These are phyloP conservation scores for Mormyrus hasselquistii DNA, from an alignment of 2,797 vertebrate species.

Conservation along the genomic window DNA sequence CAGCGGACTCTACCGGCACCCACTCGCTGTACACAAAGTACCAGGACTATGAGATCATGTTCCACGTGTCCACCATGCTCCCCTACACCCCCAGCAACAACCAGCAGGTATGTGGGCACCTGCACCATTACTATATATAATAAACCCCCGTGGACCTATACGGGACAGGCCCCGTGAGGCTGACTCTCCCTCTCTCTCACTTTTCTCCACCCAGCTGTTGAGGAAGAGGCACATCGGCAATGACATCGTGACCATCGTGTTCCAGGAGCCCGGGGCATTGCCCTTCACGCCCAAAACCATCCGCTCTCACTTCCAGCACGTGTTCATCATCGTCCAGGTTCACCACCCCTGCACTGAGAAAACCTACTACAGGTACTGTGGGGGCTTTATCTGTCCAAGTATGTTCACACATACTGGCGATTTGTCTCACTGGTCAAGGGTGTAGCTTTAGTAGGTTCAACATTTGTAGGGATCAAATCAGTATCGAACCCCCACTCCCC, in stretches of 20 bases:
- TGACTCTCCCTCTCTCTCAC: not conserved
- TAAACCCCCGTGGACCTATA: not conserved
- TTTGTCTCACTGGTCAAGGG: not conserved
- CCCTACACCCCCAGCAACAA: constrained; percentile 89
- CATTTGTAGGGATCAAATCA: not conserved
- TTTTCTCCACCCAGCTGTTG: constrained; percentile 63
- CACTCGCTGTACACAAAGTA: constrained; percentile 89
- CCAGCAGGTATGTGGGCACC: constrained; percentile 67
- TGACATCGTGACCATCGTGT: constrained; percentile 88
- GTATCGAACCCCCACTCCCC: not conserved
- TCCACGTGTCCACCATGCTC: constrained; percentile 91
- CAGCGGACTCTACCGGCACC: constrained; percentile 84
- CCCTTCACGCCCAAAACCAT: constrained; percentile 87
- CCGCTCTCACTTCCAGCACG: constrained; percentile 88
- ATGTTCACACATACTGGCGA: not conserved
- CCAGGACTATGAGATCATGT: constrained; percentile 94
- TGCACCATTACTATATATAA: not conserved
- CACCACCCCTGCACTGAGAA: constrained; percentile 68
- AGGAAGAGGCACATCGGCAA: constrained; percentile 90
- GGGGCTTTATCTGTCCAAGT: not conserved
- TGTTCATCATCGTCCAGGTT: constrained; percentile 80
- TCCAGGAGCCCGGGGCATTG: constrained; percentile 82
- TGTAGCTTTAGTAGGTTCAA: not conserved
- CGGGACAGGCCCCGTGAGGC: not conserved
- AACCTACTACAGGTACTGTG: constrained; percentile 76